Percentiles rank a stretch among this genome's conserved stretches.
Evolutionary conservation across 1,140 invertebrate genomes (phyloP).

Genomic region (Polypedilum pembai): DNA sequence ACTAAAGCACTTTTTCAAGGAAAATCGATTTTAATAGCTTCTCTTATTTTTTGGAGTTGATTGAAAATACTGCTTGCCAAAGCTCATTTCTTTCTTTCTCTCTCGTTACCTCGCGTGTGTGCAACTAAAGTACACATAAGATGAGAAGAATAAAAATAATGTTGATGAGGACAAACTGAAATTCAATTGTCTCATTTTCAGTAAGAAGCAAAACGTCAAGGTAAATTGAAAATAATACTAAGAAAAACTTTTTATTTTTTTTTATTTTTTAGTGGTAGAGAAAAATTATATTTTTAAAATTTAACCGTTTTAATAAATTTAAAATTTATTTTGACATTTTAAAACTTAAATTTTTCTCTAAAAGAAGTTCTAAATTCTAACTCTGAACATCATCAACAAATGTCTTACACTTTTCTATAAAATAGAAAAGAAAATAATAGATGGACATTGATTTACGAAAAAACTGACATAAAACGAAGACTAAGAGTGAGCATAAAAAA

Average conservation of each 20-base stretch:
- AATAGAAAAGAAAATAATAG: background rate
- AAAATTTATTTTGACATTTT: too few species aligned
- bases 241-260: too few species aligned
- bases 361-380: too few species aligned
- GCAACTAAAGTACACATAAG: background rate
- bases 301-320: too few species aligned
- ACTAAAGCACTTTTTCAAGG: background rate
- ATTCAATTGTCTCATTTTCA: background rate
- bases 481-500: background rate
- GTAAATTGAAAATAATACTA: too few species aligned
- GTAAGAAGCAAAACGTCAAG: too few species aligned
- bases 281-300: too few species aligned
- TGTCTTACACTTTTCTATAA: too few species aligned
- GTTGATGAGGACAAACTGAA: background rate
- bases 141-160: background rate
- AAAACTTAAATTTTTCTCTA: too few species aligned
- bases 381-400: too few species aligned
- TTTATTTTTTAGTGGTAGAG: too few species aligned
- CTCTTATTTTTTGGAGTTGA: background rate
- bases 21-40: constrained; percentile 27
- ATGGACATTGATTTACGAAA: constrained; percentile 18
- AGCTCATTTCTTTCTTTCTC: background rate
- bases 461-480: background rate
- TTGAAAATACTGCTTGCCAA: constrained; percentile 15
- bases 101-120: background rate